Conservation (phyloP, 2,797 vertebrate species). For the Erpetoichthys calabaricus region DNA sequence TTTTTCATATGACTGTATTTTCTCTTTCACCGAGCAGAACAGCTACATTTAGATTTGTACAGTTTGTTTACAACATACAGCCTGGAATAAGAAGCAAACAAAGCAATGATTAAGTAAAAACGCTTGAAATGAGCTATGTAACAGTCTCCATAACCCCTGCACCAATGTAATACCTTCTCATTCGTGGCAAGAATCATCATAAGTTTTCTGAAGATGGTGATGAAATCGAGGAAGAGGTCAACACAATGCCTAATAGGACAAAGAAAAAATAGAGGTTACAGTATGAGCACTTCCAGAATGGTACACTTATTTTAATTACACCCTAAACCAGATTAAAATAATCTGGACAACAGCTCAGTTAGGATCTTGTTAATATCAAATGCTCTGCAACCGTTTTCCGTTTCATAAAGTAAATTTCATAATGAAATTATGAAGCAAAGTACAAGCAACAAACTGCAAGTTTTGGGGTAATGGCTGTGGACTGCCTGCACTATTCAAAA, state of each 20-base stretch:
- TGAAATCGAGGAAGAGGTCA: conserved; percentile 85
- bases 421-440: no score
- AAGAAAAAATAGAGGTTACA: not conserved
- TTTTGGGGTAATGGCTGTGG: no score
- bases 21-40: not conserved
- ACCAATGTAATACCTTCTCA: conserved; percentile 58
- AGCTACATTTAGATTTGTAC: no score
- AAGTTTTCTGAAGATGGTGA: conserved; percentile 90
- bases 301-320: not conserved
- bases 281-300: not conserved
- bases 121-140: no score
- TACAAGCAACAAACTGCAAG: no score
- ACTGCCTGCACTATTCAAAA: no score
- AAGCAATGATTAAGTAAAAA: no score
- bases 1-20: no score
- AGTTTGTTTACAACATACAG: no score
- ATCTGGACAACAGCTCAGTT: not conserved
- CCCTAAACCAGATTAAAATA: not conserved
- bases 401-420: no score
- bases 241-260: conserved; percentile 68
- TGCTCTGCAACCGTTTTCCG: not conserved
- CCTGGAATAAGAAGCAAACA: no score
- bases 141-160: no score
- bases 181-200: conserved; percentile 86
- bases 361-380: not conserved